A percentile compares a stretch with the other conserved stretches of the same genome.
Evolutionary conservation across 2,888 invertebrate species (phyloP).

Genomic region (Ormyrus labotus): DNA sequence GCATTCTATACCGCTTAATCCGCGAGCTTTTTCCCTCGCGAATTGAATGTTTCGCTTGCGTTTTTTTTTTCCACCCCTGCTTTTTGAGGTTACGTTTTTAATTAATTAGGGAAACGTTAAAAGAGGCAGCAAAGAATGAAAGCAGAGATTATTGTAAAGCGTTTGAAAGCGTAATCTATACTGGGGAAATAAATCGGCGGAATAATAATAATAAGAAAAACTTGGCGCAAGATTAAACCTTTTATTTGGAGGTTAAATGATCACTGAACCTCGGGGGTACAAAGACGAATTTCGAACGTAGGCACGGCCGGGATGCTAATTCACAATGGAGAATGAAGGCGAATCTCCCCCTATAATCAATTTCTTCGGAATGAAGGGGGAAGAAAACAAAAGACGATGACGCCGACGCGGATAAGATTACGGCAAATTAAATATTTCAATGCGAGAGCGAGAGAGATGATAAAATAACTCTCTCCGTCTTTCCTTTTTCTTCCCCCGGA

Average conservation of each 20-base stretch:
- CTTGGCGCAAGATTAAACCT: background rate
- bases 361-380: background rate
- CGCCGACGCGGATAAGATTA: constrained; percentile 11
- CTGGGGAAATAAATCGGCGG: no score
- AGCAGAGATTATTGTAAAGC: no score
- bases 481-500: background rate
- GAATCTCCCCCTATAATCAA: background rate
- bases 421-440: constrained; percentile 37
- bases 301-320: no score
- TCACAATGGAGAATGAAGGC: no score
- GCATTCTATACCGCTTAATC: constrained; percentile 4
- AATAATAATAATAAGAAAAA: no score
- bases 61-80: no score
- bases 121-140: no score
- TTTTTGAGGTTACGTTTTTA: no score
- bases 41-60: background rate
- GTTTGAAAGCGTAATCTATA: no score
- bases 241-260: background rate
- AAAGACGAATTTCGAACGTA: background rate
- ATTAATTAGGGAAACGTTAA: no score
- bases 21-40: background rate
- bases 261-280: background rate
- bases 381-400: constrained; percentile 3
- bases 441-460: background rate
- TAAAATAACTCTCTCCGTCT: background rate